Evolutionary conservation across 2,888 invertebrate species (phyloP).

Genomic region (Arenicola marina): DNA sequence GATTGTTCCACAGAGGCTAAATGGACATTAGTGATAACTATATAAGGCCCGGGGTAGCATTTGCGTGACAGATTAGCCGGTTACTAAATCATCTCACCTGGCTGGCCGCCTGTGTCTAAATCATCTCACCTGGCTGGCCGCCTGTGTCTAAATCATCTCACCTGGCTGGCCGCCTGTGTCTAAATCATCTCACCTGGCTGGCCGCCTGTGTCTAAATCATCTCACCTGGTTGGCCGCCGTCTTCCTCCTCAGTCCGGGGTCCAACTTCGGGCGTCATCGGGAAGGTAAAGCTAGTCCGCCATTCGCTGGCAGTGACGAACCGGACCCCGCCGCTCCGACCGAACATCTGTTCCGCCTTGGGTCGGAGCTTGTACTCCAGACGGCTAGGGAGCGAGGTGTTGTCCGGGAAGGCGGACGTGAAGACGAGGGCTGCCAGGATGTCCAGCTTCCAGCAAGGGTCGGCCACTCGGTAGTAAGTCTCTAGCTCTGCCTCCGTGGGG

Average conservation of each 20-base stretch:
- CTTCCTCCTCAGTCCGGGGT: constrained; percentile 67
- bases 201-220: too few species aligned
- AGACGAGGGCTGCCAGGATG: constrained; percentile 5
- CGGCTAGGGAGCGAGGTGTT: neutral
- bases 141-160: too few species aligned
- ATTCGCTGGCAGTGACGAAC: constrained; percentile 49
- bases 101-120: too few species aligned
- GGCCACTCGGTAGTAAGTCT: constrained; percentile 19
- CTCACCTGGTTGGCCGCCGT: constrained; percentile 69
- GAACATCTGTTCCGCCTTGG: neutral
- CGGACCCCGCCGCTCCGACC: neutral
- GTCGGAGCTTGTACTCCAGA: constrained; percentile 10
- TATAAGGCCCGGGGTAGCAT: neutral
- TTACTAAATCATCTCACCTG: constrained; percentile 61
- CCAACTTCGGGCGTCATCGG: constrained; percentile 71
- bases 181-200: too few species aligned
- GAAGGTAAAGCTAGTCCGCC: constrained; percentile 74
- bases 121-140: too few species aligned
- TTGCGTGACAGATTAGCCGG: neutral
- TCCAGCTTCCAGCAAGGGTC: neutral
- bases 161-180: too few species aligned
- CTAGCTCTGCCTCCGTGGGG: constrained; percentile 57
- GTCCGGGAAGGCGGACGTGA: neutral
- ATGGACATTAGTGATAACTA: neutral
- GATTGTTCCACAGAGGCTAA: neutral